Evolutionary conservation across 2,888 invertebrate genomes (phyloP), one percentile per base, ranked within the genome.

Genomic region (Coleophora deauratella): DNA sequence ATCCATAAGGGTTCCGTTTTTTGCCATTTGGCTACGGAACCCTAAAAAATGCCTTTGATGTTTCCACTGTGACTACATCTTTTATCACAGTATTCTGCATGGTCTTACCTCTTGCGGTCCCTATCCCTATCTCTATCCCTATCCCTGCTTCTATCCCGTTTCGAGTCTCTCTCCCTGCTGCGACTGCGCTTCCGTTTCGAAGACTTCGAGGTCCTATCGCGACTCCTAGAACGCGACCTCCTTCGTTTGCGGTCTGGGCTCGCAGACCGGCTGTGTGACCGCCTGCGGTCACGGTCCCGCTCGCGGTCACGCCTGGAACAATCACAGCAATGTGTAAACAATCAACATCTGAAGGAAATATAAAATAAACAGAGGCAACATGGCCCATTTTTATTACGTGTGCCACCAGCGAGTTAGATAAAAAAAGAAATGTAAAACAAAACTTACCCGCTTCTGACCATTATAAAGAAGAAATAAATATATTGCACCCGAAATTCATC

Each of bases 161-260:
- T 88, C 0, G 88, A 79, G 10, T 91, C 90, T 32, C 91, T 67
- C 11, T 91, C 91, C 45, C 91, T 82, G 35, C 91, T 91, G 51
- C 91, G 87, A 56, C 91, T 91, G 43, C 91, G 87, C 56, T 91
- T 88, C 55, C 90, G 87, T 47, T 91, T 86, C 11, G 84, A 82
- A 15, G 88, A 80, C 63, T 90, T 90, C 8, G 89, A 77, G 35
- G 73, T 69, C 42, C 91, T 79, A 36, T 91, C 90, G 42, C 88
- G 77, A 53, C 89, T 90, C 35, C 87, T 78, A 0, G 90, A 89
- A 30, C 89, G 75, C 7, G 89, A 85, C 28, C 89, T 79, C 49
- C 89, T 84, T 13, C 84, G 65, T 47, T 84, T 84, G 39, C 89
- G 86, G 37, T 90, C 90, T 10, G 88, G 88, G 31, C 87, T 82